phyloP scores from a whole-genome alignment of 2,888 invertebrate species.

The Arrhopalites spinosus region DNA sequence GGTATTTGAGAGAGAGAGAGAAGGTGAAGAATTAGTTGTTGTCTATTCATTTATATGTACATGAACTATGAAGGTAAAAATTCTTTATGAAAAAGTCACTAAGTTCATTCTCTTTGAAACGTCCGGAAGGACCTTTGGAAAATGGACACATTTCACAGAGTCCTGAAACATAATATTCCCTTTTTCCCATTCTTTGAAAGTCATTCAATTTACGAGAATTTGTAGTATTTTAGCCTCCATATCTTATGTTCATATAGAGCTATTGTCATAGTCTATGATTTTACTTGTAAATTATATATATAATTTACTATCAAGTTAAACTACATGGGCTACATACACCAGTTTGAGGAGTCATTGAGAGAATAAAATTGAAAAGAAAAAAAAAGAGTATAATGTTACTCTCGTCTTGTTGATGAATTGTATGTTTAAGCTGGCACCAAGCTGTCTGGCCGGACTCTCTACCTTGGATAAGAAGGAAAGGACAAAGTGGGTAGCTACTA shows the following conservation, averaged over 20 bases:
- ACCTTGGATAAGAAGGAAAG: not conserved
- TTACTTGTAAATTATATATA: too few species aligned
- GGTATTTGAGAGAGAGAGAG: not conserved
- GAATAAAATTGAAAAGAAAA: slow-evolving; percentile 9
- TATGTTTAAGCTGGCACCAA: slow-evolving; percentile 39
- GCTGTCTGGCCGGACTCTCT: slow-evolving; percentile 39
- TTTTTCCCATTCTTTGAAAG: not conserved
- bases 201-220: too few species aligned
- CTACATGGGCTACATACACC: too few species aligned
- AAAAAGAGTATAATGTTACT: slow-evolving; percentile 10
- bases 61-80: too few species aligned
- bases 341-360: not conserved
- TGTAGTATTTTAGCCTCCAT: too few species aligned
- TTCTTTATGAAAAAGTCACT: too few species aligned
- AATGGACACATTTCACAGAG: not conserved
- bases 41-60: too few species aligned
- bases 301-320: too few species aligned
- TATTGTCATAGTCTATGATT: too few species aligned
- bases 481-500: not conserved
- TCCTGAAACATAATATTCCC: not conserved
- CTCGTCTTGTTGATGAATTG: slow-evolving; percentile 27
- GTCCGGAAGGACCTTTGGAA: too few species aligned
- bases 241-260: too few species aligned
- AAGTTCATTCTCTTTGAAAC: too few species aligned
- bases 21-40: not conserved